These are phyloP conservation scores for Drosophila merina DNA, from an alignment of 2,888 invertebrate species.

Conservation along the genomic window DNA sequence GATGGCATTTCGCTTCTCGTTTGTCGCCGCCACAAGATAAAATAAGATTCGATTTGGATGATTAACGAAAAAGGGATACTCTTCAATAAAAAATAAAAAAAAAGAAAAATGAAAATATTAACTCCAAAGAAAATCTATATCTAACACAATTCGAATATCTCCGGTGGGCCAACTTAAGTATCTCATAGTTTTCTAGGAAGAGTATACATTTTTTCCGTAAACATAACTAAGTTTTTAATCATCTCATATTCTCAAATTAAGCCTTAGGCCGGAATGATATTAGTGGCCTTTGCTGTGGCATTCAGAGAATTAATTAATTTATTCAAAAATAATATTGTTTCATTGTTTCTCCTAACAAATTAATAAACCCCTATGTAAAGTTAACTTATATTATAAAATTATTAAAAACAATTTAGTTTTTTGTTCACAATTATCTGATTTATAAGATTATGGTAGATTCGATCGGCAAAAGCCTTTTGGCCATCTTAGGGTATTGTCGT, in stretches of 20 bases:
- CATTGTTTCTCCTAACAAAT: neutral
- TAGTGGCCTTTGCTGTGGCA: neutral
- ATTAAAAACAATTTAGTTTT: neutral
- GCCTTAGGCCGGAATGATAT: neutral
- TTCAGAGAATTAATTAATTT: neutral
- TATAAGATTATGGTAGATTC: too few relatives aligned
- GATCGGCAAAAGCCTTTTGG: neutral
- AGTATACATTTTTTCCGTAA: neutral
- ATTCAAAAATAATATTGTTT: neutral
- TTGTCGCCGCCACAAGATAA: constrained; percentile 45
- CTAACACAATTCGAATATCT: too few relatives aligned
- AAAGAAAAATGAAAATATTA: neutral
- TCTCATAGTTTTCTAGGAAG: neutral
- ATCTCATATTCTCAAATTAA: neutral
- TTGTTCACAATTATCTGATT: too few relatives aligned
- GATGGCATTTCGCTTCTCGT: constrained; percentile 51
- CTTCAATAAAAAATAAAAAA: neutral
- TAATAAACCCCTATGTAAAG: neutral
- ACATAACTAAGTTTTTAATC: neutral
- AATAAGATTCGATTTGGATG: neutral
- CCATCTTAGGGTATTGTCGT: constrained; percentile 36
- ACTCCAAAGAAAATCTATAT: too few relatives aligned
- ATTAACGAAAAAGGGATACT: neutral
- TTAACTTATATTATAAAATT: neutral
- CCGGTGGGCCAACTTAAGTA: too few relatives aligned